Percentiles rank a stretch among this genome's conserved stretches.
Evolutionary conservation across 2,888 invertebrate species (phyloP).

Genomic region (Gymnocheta viridis): DNA sequence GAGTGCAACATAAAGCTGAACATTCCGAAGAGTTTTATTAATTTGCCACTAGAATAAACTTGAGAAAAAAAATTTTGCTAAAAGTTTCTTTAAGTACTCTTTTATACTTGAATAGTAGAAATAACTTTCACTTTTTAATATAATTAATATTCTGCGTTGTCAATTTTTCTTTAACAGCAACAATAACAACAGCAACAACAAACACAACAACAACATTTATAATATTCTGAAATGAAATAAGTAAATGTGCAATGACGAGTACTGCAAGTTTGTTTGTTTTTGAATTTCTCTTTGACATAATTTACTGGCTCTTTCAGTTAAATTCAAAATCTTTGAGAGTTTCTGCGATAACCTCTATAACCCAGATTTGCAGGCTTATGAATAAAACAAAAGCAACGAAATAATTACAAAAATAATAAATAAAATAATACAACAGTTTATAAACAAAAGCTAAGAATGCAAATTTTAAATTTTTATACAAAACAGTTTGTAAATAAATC

Average conservation of each 20-base stretch:
- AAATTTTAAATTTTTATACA: conserved; percentile 45
- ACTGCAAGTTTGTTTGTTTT: conserved; percentile 20
- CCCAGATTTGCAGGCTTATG: conserved; percentile 60
- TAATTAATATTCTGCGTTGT: conserved; percentile 5
- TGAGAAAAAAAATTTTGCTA: background rate
- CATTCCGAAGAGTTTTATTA: background rate
- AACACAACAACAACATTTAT: background rate
- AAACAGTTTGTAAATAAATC: conserved; percentile 57
- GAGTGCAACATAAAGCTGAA: no score
- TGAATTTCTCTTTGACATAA: conserved; percentile 30
- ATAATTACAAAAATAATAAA: conserved; percentile 10
- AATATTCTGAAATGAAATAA: background rate
- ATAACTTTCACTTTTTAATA: conserved; percentile 20
- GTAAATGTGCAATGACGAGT: background rate
- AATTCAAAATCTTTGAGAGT: conserved; percentile 51
- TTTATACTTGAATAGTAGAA: background rate
- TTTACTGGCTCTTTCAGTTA: conserved; percentile 35
- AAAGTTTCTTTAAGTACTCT: background rate
- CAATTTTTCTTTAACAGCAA: background rate
- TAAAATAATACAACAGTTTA: conserved; percentile 22
- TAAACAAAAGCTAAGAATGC: conserved; percentile 59
- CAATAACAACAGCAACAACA: background rate
- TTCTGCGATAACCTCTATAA: conserved; percentile 59
- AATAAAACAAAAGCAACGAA: conserved; percentile 16
- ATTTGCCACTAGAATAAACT: background rate